Evolutionary conservation across 2,888 invertebrate genomes (phyloP).

Genomic region (Aleiodes testaceus): DNA sequence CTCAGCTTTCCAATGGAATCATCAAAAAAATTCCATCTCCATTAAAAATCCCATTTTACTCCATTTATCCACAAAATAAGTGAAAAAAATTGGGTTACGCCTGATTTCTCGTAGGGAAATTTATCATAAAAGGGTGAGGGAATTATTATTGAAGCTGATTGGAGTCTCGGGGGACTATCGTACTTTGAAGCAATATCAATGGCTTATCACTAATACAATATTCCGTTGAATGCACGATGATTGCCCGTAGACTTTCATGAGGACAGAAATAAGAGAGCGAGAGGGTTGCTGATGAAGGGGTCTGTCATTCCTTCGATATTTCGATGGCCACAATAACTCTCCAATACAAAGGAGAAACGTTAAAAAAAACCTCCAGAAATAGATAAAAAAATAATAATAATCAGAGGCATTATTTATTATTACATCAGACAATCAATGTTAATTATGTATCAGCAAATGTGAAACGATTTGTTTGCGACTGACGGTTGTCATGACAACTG

Average conservation of each 20-base stretch:
- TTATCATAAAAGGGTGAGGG: constrained; percentile 47
- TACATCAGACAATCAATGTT: constrained; percentile 32
- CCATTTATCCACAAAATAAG: background rate
- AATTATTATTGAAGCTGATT: constrained; percentile 71
- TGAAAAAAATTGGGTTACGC: constrained; percentile 29
- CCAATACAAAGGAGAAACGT: background rate
- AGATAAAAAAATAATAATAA: background rate
- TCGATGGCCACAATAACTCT: constrained; percentile 38
- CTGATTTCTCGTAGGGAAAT: constrained; percentile 35
- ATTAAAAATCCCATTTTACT: background rate
- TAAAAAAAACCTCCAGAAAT: constrained; percentile 3
- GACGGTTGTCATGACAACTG: constrained; percentile 25
- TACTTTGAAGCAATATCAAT: constrained; percentile 67
- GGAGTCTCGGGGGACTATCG: constrained; percentile 65
- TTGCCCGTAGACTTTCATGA: constrained; percentile 58
- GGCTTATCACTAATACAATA: constrained; percentile 70
- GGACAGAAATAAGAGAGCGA: constrained; percentile 6
- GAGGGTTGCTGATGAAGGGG: background rate
- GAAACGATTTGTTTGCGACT: constrained; percentile 36
- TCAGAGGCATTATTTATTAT: constrained; percentile 15
- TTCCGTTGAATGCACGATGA: constrained; percentile 67
- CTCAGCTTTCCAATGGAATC: too few species aligned
- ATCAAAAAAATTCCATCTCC: too few species aligned
- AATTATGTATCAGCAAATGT: constrained; percentile 33
- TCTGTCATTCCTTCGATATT: constrained; percentile 39